Percentiles rank a stretch among this genome's conserved stretches.
Evolutionary conservation across 2,888 invertebrate species (phyloP).

Genomic region (Drosophila hawaiiensis): DNA sequence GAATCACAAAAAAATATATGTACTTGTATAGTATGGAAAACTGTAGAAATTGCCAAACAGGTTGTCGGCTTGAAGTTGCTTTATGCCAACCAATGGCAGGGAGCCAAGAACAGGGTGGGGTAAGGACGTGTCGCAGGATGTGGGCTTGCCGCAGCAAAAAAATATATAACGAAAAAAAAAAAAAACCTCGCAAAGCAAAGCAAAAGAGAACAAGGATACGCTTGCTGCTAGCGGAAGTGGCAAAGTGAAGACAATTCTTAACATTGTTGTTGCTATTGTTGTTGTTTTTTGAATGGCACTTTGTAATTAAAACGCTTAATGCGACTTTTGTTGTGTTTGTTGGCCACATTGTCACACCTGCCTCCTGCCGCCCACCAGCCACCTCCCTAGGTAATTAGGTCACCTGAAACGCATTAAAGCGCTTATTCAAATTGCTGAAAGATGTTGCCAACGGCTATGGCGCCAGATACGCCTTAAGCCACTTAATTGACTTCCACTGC

Average conservation of each 20-base stretch:
- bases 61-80: slow-evolving; percentile 47
- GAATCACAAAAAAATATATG: slow-evolving; percentile 20
- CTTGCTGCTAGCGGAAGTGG: slow-evolving; percentile 74
- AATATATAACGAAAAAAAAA: not conserved
- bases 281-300: slow-evolving; percentile 33
- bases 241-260: slow-evolving; percentile 48
- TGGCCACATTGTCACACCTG: slow-evolving; percentile 14
- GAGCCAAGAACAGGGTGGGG: not conserved
- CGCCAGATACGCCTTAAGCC: slow-evolving; percentile 45
- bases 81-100: slow-evolving; percentile 33
- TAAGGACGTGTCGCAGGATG: slow-evolving; percentile 29
- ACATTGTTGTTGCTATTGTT: slow-evolving; percentile 12
- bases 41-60: slow-evolving; percentile 39
- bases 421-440: slow-evolving; percentile 69
- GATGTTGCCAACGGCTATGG: slow-evolving; percentile 53
- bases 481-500: slow-evolving; percentile 68
- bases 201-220: slow-evolving; percentile 61
- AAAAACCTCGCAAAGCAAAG: slow-evolving; percentile 10
- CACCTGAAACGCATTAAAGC: slow-evolving; percentile 64
- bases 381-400: slow-evolving; percentile 57
- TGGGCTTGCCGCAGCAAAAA: slow-evolving; percentile 1
- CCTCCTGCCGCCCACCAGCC: not conserved
- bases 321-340: slow-evolving; percentile 53
- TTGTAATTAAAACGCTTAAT: slow-evolving; percentile 76
- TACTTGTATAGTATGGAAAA: not conserved